Percentiles rank a stretch among this genome's conserved stretches.
Conservation (phyloP, 2,888 invertebrate genomes). For the Carabus problematicus region DNA sequence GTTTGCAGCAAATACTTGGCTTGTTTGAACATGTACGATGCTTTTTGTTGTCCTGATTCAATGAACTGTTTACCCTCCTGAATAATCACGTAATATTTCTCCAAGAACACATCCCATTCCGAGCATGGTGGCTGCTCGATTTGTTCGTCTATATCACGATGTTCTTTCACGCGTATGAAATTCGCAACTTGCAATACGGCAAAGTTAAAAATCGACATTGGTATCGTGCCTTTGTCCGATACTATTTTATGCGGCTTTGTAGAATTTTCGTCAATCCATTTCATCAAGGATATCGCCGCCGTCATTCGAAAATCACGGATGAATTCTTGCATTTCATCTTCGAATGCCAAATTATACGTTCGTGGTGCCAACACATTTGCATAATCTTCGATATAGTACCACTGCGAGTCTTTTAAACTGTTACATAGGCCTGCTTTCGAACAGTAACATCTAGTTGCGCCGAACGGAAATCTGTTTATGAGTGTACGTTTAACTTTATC, state of each 20-base stretch:
- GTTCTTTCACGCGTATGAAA: slow-evolving; percentile 65
- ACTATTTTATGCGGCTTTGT: slow-evolving; percentile 60
- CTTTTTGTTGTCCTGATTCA: slow-evolving; percentile 51
- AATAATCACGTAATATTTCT: slow-evolving; percentile 70
- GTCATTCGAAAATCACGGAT: slow-evolving; percentile 78
- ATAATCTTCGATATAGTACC: slow-evolving; percentile 66
- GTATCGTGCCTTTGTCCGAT: slow-evolving; percentile 62
- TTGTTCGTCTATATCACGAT: slow-evolving; percentile 70
- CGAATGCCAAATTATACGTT: slow-evolving; percentile 69
- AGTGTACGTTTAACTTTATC: slow-evolving; percentile 54
- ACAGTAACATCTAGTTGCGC: slow-evolving; percentile 58
- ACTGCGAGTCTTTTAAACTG: slow-evolving; percentile 67
- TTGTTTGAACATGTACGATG: slow-evolving; percentile 55
- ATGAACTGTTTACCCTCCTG: slow-evolving; percentile 65
- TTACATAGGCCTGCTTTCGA: slow-evolving; percentile 64
- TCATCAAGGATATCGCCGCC: slow-evolving; percentile 77
- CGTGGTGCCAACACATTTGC: slow-evolving; percentile 75
- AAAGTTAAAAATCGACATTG: slow-evolving; percentile 69
- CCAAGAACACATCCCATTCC: slow-evolving; percentile 74
- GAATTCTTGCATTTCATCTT: slow-evolving; percentile 67
- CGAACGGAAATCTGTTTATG: slow-evolving; percentile 55
- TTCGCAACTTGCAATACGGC: slow-evolving; percentile 76
- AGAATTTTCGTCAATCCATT: slow-evolving; percentile 63
- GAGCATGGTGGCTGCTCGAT: slow-evolving; percentile 57
- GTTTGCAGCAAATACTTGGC: slow-evolving; percentile 67